Evolutionary conservation across 2,797 vertebrate species (phyloP), one percentile per base, ranked within the genome.

Genomic region (Pristis pectinata): DNA sequence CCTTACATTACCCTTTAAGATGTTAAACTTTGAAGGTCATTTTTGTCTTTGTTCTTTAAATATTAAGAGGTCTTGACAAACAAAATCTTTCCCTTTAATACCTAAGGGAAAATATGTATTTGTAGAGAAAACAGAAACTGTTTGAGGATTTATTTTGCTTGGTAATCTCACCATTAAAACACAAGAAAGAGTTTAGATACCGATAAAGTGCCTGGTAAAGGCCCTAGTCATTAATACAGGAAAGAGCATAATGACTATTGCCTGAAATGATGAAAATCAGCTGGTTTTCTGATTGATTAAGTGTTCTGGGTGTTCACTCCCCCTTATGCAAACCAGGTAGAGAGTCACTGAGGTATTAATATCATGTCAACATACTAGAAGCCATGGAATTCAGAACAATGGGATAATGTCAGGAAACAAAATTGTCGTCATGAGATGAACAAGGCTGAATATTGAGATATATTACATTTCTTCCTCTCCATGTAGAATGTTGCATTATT

Each of bases 361-460:
- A 80, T 80, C 17, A 80, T 44, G 79, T 80, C 79, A 80, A 80
- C 79, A 80, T 6, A 80, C 80, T 80, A 44, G 1, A 17, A 80
- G 79, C 79, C n/a, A n/a, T 80, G 19, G 85, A 27, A 85, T 34
- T 85, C 53, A 85, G 24, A 85, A 85, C 85, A 85, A 85, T 53
- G 34, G 49, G 82, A 56, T 53, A 34, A 85, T 27, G 49, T 85
- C 85, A 34, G 49, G 49, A 85, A 53, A 85, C 10, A 85, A 53
- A 85, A 27, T 53, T 10, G 30, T 56, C 56, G 9, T 24, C 30
- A 56, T 56, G 49, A 85, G 82, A 56, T 56, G 82, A 85, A 34
- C 49, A 15, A 56, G 15, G 82, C 82, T 85, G 82, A 85, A 85
- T 85, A 85, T 53, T 85, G 56, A 85, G 27, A 15, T 49, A 53